These are phyloP conservation scores for Steromphala cineraria DNA, from an alignment of 2,888 invertebrate species.

Conservation along the genomic window DNA sequence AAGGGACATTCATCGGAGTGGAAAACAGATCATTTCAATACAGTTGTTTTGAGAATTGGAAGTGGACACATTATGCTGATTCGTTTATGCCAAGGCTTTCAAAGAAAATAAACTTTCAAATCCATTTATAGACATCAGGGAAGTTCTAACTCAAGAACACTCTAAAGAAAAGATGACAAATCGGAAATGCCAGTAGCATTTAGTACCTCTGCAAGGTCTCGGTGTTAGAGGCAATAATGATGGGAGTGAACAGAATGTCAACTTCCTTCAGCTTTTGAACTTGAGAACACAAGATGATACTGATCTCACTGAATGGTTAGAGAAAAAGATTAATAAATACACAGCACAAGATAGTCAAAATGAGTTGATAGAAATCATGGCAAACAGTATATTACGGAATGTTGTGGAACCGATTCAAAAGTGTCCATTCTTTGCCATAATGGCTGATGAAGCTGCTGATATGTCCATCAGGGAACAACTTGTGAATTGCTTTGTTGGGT, in stretches of 20 bases:
- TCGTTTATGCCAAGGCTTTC: slow-evolving; percentile 28
- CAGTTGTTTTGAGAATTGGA: slow-evolving; percentile 20
- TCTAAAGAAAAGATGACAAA: slow-evolving; percentile 35
- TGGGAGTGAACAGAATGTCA: slow-evolving; percentile 33
- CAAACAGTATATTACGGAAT: slow-evolving; percentile 31
- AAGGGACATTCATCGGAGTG: neutral
- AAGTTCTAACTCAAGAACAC: slow-evolving; percentile 22
- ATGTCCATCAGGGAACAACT: slow-evolving; percentile 47
- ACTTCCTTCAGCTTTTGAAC: slow-evolving; percentile 41
- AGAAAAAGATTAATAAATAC: slow-evolving; percentile 39
- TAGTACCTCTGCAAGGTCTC: slow-evolving; percentile 36
- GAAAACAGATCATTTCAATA: slow-evolving; percentile 19
- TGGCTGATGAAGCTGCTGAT: slow-evolving; percentile 48
- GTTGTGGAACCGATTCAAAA: slow-evolving; percentile 24
- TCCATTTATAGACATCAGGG: slow-evolving; percentile 26
- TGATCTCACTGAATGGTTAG: slow-evolving; percentile 32
- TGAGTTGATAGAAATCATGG: slow-evolving; percentile 44
- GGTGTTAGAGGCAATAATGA: slow-evolving; percentile 36
- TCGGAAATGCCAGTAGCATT: slow-evolving; percentile 27
- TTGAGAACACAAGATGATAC: slow-evolving; percentile 30
- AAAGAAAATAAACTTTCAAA: neutral
- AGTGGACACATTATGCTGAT: slow-evolving; percentile 30
- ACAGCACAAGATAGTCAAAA: slow-evolving; percentile 47
- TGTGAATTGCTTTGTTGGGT: slow-evolving; percentile 43
- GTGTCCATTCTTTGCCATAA: slow-evolving; percentile 35